Conservation (phyloP, 2,888 invertebrate species). For the Pogonocherus hispidulus region DNA sequence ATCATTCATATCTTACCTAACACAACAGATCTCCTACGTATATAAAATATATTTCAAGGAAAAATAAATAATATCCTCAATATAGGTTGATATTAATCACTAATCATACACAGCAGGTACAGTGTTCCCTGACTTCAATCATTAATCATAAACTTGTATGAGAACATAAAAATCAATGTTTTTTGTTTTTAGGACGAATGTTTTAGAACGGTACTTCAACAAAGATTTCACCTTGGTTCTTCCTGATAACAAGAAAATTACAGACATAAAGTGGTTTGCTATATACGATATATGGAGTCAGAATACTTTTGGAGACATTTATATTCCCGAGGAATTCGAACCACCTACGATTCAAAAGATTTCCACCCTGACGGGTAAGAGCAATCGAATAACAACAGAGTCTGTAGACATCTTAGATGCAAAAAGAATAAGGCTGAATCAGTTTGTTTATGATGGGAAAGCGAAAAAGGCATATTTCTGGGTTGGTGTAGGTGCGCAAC, state of each 20-base stretch:
- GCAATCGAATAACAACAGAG: constrained; percentile 80
- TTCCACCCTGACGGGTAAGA: constrained; percentile 72
- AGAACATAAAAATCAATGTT: no score
- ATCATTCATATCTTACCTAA: no score
- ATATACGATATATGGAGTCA: constrained; percentile 89
- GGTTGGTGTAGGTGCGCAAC: constrained; percentile 91
- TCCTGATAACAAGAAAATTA: constrained; percentile 88
- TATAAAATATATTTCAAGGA: no score
- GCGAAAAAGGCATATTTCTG: constrained; percentile 87
- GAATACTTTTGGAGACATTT: constrained; percentile 91
- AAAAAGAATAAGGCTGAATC: constrained; percentile 82
- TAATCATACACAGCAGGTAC: no score
- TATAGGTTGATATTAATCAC: no score
- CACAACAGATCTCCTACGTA: no score
- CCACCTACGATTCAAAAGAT: constrained; percentile 81
- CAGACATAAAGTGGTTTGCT: constrained; percentile 90
- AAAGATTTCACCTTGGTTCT: constrained; percentile 85
- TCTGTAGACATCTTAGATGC: constrained; percentile 84
- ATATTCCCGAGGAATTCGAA: constrained; percentile 91
- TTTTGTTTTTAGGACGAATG: constrained; percentile 79
- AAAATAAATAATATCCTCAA: no score
- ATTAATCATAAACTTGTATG: no score
- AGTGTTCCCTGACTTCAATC: no score
- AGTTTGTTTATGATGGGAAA: constrained; percentile 83
- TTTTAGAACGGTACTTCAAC: constrained; percentile 87